Base-by-base conservation (phyloP, 2,113 vertebrate species). In the Uropsilus gracilis region DNA sequence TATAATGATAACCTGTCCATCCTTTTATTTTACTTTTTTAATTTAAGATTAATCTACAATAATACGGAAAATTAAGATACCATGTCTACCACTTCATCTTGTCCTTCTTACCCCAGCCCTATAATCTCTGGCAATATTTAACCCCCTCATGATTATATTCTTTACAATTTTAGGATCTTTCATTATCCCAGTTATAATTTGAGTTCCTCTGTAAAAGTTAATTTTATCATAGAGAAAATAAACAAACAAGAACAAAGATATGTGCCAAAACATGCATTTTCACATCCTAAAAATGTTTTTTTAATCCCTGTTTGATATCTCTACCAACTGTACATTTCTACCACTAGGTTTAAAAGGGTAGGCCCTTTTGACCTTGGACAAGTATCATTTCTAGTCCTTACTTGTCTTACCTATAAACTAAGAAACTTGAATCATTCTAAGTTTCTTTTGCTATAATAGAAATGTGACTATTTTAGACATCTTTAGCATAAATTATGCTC, bases 311-410 rank as follows among this genome's bases (percentile, higher is more conserved):
- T 50, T 83, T 93, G 86, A 90, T 28, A 66, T 32, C 73, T 68
- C n/a, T 53, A 44, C 1, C 2, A 86, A 72, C 39, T 30, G 78
- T 3, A 86, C 37, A 14, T 37, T 26, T 91, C 44, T 61, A 42
- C 9, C 37, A 61, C 89, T 50, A n/a, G 14, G 4, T 73, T 94
- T n/a, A n/a, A n/a, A n/a, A n/a, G n/a, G n/a, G n/a, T n/a, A n/a
- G n/a, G 50, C 14, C 57, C 78, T 68, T 95, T 86, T n/a, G 91
- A 64, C 57, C 8, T 93, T 89, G 64, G 95, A 63, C 34, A 76
- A 39, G 50, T 77, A 63, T n/a, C 68, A 78, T 69, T 91, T 9
- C 83, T 12, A 86, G 53, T 59, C 16, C 50, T 59, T 82, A 59
- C 42, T 78, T 68, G 37, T 18, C 24, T 63, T 59, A 59, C 18